phyloP scores from a whole-genome alignment of 1,140 invertebrate species.

The Zaprionus tsacasi region DNA sequence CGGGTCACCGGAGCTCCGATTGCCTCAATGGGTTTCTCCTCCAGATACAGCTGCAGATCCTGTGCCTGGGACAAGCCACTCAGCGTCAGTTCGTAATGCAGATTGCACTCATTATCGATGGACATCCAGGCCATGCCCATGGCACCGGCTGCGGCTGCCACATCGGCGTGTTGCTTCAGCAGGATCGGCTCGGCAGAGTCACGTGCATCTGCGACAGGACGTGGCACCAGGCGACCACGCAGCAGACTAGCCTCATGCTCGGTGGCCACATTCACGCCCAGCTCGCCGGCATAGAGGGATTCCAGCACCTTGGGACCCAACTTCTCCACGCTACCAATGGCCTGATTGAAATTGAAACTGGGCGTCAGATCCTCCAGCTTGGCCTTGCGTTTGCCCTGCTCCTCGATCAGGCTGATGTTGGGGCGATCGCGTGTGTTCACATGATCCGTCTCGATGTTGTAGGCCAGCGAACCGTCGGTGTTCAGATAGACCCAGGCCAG shows the following conservation, averaged over 20 bases:
- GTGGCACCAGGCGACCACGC: constrained; percentile 88
- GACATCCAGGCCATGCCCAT: constrained; percentile 93
- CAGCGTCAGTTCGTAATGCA: constrained; percentile 91
- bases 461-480: constrained; percentile 89
- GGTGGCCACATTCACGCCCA: constrained; percentile 90
- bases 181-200: constrained; percentile 88
- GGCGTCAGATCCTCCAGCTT: constrained; percentile 90
- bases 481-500: constrained; percentile 92
- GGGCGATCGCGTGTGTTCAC: constrained; percentile 86
- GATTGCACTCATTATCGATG: constrained; percentile 91
- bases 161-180: constrained; percentile 85
- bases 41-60: constrained; percentile 86
- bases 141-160: constrained; percentile 84
- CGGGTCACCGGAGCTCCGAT: constrained; percentile 88
- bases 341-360: constrained; percentile 86
- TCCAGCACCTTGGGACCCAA: constrained; percentile 90
- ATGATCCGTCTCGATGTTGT: constrained; percentile 87
- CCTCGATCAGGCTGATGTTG: constrained; percentile 89
- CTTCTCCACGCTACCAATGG: constrained; percentile 88
- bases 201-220: constrained; percentile 90
- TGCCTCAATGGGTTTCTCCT: constrained; percentile 87
- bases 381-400: constrained; percentile 88
- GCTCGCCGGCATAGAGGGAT: constrained; percentile 91
- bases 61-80: constrained; percentile 75
- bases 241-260: constrained; percentile 86